These are phyloP conservation scores for Heliopora coerulea DNA, from an alignment of 92 coral and sea anemone species.

Conservation along the genomic window DNA sequence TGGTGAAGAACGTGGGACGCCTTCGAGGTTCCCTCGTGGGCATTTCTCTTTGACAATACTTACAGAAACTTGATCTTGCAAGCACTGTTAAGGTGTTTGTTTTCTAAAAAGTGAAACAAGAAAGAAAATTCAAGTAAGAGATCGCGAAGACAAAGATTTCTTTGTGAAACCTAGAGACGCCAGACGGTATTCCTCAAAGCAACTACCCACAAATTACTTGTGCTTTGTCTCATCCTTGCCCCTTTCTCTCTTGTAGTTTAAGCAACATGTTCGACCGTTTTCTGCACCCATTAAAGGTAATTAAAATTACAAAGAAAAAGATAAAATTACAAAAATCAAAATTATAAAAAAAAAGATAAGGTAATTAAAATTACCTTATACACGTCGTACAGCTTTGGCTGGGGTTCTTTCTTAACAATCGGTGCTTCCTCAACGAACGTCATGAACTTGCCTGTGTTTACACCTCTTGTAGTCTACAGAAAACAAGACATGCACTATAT, in stretches of 20 bases:
- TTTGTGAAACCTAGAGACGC: too few relatives aligned
- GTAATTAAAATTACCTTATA: constrained; percentile 8
- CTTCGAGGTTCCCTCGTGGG: not conserved
- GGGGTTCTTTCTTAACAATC: constrained; percentile 7
- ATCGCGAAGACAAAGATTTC: too few relatives aligned
- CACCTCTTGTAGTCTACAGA: constrained; percentile 21
- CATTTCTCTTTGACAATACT: constrained; percentile 20
- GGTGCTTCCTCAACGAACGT: constrained; percentile 27
- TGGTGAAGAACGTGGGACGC: not conserved
- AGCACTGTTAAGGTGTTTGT: not conserved
- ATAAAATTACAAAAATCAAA: not conserved
- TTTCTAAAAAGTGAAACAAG: not conserved
- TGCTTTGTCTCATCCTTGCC: too few relatives aligned
- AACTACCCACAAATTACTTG: too few relatives aligned
- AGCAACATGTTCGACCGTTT: too few relatives aligned
- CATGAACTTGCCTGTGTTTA: constrained; percentile 16
- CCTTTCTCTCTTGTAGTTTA: too few relatives aligned
- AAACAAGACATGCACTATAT: too few relatives aligned
- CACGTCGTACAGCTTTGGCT: not conserved
- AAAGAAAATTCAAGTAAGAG: too few relatives aligned
- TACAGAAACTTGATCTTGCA: not conserved
- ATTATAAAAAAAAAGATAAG: too few relatives aligned
- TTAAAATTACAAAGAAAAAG: too few relatives aligned
- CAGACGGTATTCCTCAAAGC: too few relatives aligned
- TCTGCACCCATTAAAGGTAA: too few relatives aligned